Conservation (phyloP, 2,888 invertebrate genomes). For the Hirtodrosophila alboralis region DNA sequence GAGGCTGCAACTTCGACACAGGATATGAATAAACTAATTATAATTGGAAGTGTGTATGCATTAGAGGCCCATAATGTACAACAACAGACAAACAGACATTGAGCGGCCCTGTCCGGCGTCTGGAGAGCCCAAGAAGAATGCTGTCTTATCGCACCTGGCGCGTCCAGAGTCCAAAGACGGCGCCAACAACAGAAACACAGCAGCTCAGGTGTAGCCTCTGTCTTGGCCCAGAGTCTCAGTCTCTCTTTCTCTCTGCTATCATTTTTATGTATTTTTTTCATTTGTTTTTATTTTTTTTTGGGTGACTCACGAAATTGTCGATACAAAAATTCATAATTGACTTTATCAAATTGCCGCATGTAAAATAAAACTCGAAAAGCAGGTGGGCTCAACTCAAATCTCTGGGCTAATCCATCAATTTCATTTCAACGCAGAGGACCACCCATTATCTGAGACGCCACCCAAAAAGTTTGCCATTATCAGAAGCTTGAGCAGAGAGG, state of each 20-base stretch:
- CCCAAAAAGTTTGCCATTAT: conserved; percentile 74
- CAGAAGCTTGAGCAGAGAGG: conserved; percentile 1
- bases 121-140: conserved; percentile 68
- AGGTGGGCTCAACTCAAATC: conserved; percentile 33
- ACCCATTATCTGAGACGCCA: conserved; percentile 44
- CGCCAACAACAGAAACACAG: conserved; percentile 58
- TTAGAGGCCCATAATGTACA: conserved; percentile 70
- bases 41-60: conserved; percentile 67
- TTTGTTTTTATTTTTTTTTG: no score
- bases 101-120: conserved; percentile 45
- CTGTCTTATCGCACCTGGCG: conserved; percentile 74
- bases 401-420: conserved; percentile 65
- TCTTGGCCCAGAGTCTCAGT: conserved; percentile 17
- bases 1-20: conserved; percentile 75
- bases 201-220: conserved; percentile 59
- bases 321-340: conserved; percentile 73
- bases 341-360: conserved; percentile 59
- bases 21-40: conserved; percentile 79
- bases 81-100: no score
- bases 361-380: conserved; percentile 61
- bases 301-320: conserved; percentile 69
- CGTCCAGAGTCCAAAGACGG: conserved; percentile 68
- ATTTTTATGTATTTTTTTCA: conserved; percentile 59
- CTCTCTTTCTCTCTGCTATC: conserved; percentile 38
- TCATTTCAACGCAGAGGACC: conserved; percentile 51